Evolutionary conservation across 2,888 invertebrate species (phyloP), one percentile per base, ranked within the genome.

Genomic region (Odiellus spinosus): DNA sequence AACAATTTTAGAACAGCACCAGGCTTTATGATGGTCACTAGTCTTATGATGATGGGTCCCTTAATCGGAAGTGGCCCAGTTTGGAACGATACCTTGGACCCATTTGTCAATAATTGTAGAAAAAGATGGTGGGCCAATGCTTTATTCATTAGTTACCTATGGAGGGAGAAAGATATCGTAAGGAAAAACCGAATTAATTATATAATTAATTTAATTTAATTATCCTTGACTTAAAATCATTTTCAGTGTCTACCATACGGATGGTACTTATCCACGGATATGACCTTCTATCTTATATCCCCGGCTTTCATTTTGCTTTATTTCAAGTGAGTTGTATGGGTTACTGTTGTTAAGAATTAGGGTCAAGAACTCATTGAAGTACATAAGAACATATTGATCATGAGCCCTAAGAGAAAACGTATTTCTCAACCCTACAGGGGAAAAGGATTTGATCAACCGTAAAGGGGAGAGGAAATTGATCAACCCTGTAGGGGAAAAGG

Each of bases 231-330:
- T n/a, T n/a, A n/a, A n/a, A n/a, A n/a, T n/a, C n/a, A n/a, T 42
- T 44, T 45, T 46, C 39, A 52, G 52, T 52, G 52, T 44, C 50
- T 52, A 17, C 52, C 52, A 34, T 50, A 52, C 43, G 52, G 52
- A n/a, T 52, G 52, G 52, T 52, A 49, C 42, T 35, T 52, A 18
- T 50, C 52, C 2, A 50, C 50, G 38, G 52, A 52, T 15, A 50
- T 52, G 50, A 50, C 50, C 21, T 52, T 52, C 39, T 52, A 50
- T 14, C 34, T 52, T 12, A 44, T 50, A 21, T 50, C 52, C n/a
- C 52, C 52, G 18, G 14, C 50, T 5, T 45, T 52, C 20, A 44
- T 52, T 17, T 35, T 52, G 11, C 48, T 48, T 6, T 45, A 50
- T 15, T 48, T 50, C 32, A 48, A 48, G 52, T 52, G 15, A 40